Evolutionary conservation across 2,797 vertebrate genomes (phyloP), one percentile per base, ranked within the genome.

Genomic region (Menidia menidia): DNA sequence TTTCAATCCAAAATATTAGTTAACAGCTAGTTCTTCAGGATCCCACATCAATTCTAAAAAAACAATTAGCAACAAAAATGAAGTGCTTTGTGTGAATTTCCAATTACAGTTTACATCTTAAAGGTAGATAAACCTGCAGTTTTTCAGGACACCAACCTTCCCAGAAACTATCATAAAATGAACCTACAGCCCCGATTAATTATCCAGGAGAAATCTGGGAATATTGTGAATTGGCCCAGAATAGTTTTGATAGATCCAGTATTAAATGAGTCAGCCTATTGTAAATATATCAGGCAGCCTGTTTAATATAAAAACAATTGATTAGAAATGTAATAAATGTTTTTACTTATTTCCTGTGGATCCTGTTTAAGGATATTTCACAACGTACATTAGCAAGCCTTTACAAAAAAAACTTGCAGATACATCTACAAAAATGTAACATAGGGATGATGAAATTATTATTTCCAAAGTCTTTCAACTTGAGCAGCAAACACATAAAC

Each of bases 381-480:
- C 6, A n/a, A 47, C 10, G 35, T 39, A 39, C 35, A 39, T 25
- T 25, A 39, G 5, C 9, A 15, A 47, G 44, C n/a, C 19, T 48
- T 47, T 19, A 18, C 47, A 48, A 8, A 10, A 19, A 47, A 47
- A 47, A 6, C 44, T 47, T 25, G 18, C 6, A 25, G 30, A 2
- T 9, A 32, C 4, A 9, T 42, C 33, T 31, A 12, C n/a, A 66
- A 48, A 39, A 5, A 35, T 30, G 18, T 19, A 15, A 30, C 19
- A 25, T 43, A 13, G 50, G 18, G 11, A 18, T 8, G 32, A 31
- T 2, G 1, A 31, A 25, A 25, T 25, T 35, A 25, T 2, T 12
- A 19, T 43, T 19, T n/a, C 8, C 72, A 50, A 63, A 52, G 52
- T 63, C 47, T 42, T 44, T 83, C 58, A 76, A 80, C 76, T 77